Conservation (phyloP, 1,140 invertebrate genomes). For the Drosophila seguyi region DNA sequence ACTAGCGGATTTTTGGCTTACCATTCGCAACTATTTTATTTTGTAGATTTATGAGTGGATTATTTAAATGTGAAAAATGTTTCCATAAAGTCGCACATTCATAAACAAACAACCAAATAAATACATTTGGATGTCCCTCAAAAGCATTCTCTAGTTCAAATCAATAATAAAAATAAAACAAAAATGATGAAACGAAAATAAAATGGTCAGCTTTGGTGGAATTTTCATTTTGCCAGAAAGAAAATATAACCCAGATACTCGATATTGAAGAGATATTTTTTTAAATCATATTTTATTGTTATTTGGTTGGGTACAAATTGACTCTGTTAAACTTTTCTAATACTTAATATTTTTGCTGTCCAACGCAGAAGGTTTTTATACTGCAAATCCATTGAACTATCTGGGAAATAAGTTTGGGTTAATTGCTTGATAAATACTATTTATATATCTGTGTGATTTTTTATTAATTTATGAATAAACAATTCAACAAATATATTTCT, state of each 20-base stretch:
- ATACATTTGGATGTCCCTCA: neutral
- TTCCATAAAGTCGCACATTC: neutral
- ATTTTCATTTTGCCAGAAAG: neutral
- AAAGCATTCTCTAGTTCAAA: slow-evolving; percentile 5
- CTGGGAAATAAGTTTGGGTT: neutral
- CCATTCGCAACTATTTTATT: slow-evolving; percentile 16
- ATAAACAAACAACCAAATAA: slow-evolving; percentile 5
- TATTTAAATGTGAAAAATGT: neutral
- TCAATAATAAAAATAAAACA: slow-evolving; percentile 24
- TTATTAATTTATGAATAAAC: neutral
- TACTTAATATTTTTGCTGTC: neutral
- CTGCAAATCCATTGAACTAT: neutral
- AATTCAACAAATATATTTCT: neutral
- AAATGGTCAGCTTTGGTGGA: neutral
- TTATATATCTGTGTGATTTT: neutral
- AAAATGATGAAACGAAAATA: slow-evolving; percentile 5
- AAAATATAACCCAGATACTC: neutral
- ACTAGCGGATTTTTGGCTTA: neutral
- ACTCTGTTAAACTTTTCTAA: neutral
- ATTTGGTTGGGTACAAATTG: neutral
- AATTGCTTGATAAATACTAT: neutral
- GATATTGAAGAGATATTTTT: neutral
- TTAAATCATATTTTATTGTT: neutral
- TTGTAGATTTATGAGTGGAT: slow-evolving; percentile 1
- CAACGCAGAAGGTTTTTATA: neutral